phyloP scores from a whole-genome alignment of 2,113 vertebrate species.

The Lophura nycthemera region DNA sequence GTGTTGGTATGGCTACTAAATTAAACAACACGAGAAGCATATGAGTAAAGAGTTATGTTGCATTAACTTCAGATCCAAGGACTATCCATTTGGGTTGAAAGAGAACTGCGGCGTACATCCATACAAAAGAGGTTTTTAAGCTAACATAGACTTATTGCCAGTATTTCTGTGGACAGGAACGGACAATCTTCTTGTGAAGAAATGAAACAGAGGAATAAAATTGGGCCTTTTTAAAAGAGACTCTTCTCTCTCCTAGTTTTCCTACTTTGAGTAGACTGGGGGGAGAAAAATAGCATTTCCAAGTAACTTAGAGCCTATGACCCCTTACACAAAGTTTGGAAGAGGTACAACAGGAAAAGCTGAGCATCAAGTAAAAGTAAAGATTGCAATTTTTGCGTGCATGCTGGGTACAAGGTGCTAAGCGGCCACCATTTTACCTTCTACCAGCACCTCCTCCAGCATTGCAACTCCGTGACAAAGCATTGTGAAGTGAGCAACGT shows the following conservation, averaged over 20 bases:
- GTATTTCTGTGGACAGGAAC: neutral
- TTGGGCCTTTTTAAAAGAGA: neutral
- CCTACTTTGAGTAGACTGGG: neutral
- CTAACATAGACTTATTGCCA: neutral
- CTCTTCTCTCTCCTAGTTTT: neutral
- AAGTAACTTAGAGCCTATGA: neutral
- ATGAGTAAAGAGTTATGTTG: constrained; percentile 10
- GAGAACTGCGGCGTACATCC: neutral
- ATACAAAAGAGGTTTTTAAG: neutral
- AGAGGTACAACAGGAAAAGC: neutral
- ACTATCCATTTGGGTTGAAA: constrained; percentile 10
- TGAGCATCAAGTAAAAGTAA: neutral
- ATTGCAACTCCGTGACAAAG: neutral
- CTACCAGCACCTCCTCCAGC: neutral
- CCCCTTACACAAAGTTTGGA: neutral
- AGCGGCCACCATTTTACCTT: neutral
- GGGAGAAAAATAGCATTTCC: neutral
- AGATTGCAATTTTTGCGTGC: neutral
- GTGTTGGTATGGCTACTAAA: constrained; percentile 36
- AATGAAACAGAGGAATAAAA: neutral
- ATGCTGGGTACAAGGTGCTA: neutral
- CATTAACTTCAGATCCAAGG: constrained; percentile 32
- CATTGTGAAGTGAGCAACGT: neutral
- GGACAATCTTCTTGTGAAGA: neutral
- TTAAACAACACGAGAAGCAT: constrained; percentile 26